A percentile compares a stretch with the other conserved stretches of the same genome.
These are phyloP conservation scores for Drosophila histrio DNA, from an alignment of 2,888 invertebrate species.

Conservation along the genomic window DNA sequence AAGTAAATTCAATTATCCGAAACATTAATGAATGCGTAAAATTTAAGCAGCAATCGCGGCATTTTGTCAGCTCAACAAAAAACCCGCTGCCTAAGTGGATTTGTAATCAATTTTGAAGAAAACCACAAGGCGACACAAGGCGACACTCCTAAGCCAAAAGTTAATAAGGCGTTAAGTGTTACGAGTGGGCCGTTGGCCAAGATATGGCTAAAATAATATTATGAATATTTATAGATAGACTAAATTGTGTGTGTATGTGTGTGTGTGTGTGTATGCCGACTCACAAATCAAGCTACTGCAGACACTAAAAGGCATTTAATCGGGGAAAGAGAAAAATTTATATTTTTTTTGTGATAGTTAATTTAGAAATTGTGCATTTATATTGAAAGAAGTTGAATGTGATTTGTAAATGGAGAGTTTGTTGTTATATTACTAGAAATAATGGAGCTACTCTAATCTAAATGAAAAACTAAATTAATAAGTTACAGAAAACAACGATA, in stretches of 20 bases:
- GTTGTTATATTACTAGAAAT: no score
- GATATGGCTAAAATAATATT: constrained; percentile 63
- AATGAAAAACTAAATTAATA: no score
- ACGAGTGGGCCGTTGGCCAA: constrained; percentile 53
- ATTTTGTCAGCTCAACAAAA: constrained; percentile 46
- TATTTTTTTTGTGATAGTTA: neutral
- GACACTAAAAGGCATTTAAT: constrained; percentile 2
- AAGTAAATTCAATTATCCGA: constrained; percentile 78
- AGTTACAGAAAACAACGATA: no score
- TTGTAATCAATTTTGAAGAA: constrained; percentile 62
- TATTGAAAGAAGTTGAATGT: neutral
- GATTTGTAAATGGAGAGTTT: no score
- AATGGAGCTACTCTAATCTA: no score
- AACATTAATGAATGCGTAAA: constrained; percentile 79
- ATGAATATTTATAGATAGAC: constrained; percentile 63
- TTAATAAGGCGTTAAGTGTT: constrained; percentile 64
- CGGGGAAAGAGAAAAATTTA: neutral
- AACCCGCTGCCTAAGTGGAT: constrained; percentile 55
- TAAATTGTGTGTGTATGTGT: no score
- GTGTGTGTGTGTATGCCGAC: neutral
- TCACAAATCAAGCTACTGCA: constrained; percentile 19
- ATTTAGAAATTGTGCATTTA: neutral
- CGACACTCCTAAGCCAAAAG: constrained; percentile 13
- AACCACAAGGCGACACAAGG: constrained; percentile 9
- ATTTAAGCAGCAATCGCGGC: constrained; percentile 63